Conservation (phyloP, 1,140 invertebrate genomes). For the Drosophila sechellia region DNA sequence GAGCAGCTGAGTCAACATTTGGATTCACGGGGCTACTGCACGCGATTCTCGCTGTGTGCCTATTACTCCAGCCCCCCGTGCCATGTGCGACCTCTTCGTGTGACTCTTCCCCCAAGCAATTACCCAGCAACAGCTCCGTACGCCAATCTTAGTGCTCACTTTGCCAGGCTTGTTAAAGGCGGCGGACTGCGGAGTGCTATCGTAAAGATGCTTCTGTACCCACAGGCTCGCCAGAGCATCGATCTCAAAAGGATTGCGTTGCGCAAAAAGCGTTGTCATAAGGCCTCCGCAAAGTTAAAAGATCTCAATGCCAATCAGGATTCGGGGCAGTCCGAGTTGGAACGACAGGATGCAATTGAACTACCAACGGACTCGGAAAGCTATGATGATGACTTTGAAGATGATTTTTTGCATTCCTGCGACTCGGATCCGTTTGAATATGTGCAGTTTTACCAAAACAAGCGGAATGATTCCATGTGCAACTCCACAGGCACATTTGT, state of each 20-base stretch:
- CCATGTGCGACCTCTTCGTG: slow-evolving; percentile 85
- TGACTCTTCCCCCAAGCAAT: slow-evolving; percentile 87
- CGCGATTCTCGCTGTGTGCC: slow-evolving; percentile 85
- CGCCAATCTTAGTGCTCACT: slow-evolving; percentile 90
- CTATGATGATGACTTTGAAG: slow-evolving; percentile 54
- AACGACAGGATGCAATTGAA: slow-evolving; percentile 87
- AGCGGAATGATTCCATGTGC: slow-evolving; percentile 63
- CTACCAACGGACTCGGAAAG: slow-evolving; percentile 80
- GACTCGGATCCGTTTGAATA: slow-evolving; percentile 88
- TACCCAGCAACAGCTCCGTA: slow-evolving; percentile 89
- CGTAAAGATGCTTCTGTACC: slow-evolving; percentile 90
- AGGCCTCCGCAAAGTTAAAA: slow-evolving; percentile 84
- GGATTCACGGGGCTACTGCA: slow-evolving; percentile 85
- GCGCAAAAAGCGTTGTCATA: slow-evolving; percentile 85
- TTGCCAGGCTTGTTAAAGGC: slow-evolving; percentile 89
- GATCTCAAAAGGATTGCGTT: slow-evolving; percentile 85
- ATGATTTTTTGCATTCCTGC: slow-evolving; percentile 82
- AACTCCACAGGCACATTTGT: slow-evolving; percentile 85
- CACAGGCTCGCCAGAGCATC: slow-evolving; percentile 85
- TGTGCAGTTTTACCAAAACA: slow-evolving; percentile 87
- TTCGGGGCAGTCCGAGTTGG: slow-evolving; percentile 73
- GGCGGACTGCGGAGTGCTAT: slow-evolving; percentile 89
- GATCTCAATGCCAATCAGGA: slow-evolving; percentile 50
- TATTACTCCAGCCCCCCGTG: slow-evolving; percentile 69
- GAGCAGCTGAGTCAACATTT: slow-evolving; percentile 79